phyloP scores from a whole-genome alignment of 2,113 vertebrate species.

The Seriola rivoliana region DNA sequence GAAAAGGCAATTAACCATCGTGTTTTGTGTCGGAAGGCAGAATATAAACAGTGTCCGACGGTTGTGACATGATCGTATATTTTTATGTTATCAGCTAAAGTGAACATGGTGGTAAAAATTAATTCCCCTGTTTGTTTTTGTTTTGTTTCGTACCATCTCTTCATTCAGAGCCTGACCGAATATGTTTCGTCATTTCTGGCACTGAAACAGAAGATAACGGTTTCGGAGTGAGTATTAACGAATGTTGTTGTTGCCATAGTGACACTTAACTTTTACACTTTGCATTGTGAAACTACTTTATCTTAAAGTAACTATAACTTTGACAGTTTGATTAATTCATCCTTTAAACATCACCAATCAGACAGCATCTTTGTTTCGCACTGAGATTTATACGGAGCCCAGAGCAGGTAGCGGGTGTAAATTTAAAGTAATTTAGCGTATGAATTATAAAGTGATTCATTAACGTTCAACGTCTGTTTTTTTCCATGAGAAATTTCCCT shows the following conservation, averaged over 20 bases:
- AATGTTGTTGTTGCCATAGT: neutral
- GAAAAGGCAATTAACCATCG: too few species aligned
- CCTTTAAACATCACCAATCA: neutral
- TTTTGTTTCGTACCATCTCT: neutral
- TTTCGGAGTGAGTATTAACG: constrained; percentile 91
- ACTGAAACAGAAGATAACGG: constrained; percentile 95
- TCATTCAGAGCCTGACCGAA: constrained; percentile 91
- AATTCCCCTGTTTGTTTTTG: constrained; percentile 3
- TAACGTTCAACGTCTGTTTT: neutral
- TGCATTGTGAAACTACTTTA: too few species aligned
- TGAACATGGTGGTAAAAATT: neutral
- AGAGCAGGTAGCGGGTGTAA: neutral
- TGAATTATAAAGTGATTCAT: neutral
- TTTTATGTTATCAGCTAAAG: neutral
- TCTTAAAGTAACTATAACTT: neutral
- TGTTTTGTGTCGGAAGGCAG: neutral
- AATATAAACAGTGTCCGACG: neutral
- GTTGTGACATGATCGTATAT: accelerated
- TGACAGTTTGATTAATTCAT: neutral
- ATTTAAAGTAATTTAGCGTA: neutral
- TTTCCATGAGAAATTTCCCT: too few species aligned
- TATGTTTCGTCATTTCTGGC: constrained; percentile 92
- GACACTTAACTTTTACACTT: neutral
- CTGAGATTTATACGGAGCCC: neutral
- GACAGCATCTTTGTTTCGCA: neutral